Base-by-base conservation (phyloP, 2,113 vertebrate species). In the Probosciger aterrimus region DNA sequence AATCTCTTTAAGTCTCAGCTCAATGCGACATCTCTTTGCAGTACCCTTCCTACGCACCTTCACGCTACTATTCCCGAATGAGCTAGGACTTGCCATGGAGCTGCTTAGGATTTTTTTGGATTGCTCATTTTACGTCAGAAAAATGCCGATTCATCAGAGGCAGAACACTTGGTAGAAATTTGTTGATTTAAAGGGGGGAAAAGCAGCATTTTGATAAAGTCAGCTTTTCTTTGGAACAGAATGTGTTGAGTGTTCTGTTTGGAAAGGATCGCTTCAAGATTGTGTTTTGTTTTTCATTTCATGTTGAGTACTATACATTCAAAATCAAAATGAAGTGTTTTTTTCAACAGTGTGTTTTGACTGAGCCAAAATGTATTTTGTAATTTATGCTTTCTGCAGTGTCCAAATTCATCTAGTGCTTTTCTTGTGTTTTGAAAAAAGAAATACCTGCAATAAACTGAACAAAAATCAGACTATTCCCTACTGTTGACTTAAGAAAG, bases 141-240 rank as follows among this genome's bases (percentile, higher is more conserved):
- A 97, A 97, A 97, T 90, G 95, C 85, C 88, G 90, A 96, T 96
- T 97, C 95, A 96, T 97, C 95, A 93, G 80, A 95, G 77, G 82
- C 85, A 96, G 64, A 96, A 93, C 60, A 55, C 90, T 96, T 92
- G 17, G 64, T 44, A 86, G 86, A 81, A 94, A 93, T 94, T 92
- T 95, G 90, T 96, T 93, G 93, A 95, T 96, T 94, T 94, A 94
- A 94, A 55, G 71, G 55, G 25, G 79, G 46, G 44, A 0, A 37
- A 70, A 90, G 74, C 52, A 23, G 69, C 79, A 33, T 95, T 95
- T 94, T 86, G 86, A 78, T 94, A 82, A 95, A 97, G 84, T 95
- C 94, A 97, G 96, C 91, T 97, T 92, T 96, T 95, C 94, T 97
- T 95, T 76, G 74, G 86, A 95, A 97, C 94, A 95, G 91, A 96